These are phyloP conservation scores for Tokudaia muenninki DNA, from an alignment of 2,797 vertebrate species.

Conservation along the genomic window DNA sequence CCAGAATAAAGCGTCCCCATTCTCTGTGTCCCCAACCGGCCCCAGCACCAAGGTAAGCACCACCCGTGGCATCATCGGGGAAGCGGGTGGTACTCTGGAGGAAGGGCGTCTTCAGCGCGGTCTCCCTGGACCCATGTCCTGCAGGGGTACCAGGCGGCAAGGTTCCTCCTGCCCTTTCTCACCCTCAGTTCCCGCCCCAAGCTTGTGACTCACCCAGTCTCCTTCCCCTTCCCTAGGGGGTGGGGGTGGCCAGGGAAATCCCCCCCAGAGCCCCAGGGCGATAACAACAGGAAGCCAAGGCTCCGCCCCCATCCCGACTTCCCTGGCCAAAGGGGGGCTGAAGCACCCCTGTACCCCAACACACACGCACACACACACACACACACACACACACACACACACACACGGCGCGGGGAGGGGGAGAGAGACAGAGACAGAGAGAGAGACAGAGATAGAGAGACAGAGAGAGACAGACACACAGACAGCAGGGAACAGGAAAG, in stretches of 20 bases:
- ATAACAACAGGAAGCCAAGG: constrained; percentile 82
- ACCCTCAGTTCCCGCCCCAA: constrained; percentile 73
- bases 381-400: background rate
- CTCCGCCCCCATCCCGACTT: constrained; percentile 82
- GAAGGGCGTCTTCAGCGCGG: background rate
- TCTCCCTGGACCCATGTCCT: background rate
- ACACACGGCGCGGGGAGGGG: no score
- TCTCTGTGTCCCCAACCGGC: constrained; percentile 91
- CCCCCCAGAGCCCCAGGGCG: constrained; percentile 82
- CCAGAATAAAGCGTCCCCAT: constrained; percentile 93
- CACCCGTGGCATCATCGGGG: background rate
- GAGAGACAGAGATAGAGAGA: background rate
- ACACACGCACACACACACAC: background rate
- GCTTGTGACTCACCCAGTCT: constrained; percentile 80
- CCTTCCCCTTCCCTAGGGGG: constrained; percentile 85
- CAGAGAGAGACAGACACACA: background rate
- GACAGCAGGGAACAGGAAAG: background rate
- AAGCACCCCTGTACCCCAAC: constrained; percentile 47
- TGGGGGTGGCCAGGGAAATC: constrained; percentile 84
- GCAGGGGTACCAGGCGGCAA: background rate
- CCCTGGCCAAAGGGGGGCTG: constrained; percentile 71
- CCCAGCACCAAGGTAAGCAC: constrained; percentile 91
- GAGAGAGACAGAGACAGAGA: background rate
- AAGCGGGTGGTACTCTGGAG: background rate
- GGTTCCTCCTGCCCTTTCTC: constrained; percentile 75